A percentile compares a stretch with the other conserved stretches of the same genome.
phyloP scores from a whole-genome alignment of 2,888 invertebrate genomes.

The Melieria crassipennis region DNA sequence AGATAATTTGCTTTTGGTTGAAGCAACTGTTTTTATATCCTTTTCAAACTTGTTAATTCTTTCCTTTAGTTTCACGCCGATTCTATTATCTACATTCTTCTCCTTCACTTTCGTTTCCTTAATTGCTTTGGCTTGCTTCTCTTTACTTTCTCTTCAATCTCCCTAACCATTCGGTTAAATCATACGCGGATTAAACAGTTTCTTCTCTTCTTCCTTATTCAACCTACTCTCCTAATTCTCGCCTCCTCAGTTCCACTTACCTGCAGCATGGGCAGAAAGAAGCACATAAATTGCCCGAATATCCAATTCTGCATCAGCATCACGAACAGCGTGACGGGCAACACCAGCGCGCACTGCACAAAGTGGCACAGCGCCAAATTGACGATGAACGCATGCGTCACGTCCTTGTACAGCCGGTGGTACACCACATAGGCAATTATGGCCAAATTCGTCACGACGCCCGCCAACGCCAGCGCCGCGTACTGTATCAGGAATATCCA shows the following conservation, averaged over 20 bases:
- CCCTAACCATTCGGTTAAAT: too few relatives aligned
- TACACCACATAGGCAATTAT: constrained; percentile 70
- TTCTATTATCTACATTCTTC: too few relatives aligned
- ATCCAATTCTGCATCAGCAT: constrained; percentile 78
- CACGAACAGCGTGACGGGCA: constrained; percentile 75
- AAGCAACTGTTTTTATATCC: too few relatives aligned
- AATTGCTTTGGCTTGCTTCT: too few relatives aligned
- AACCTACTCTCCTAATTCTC: too few relatives aligned
- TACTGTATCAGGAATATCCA: constrained; percentile 74
- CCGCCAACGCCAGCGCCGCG: constrained; percentile 69
- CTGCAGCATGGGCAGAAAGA: constrained; percentile 78
- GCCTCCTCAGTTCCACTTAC: constrained; percentile 62
- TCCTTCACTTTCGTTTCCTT: too few relatives aligned
- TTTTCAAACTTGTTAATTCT: too few relatives aligned
- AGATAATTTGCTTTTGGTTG: too few relatives aligned
- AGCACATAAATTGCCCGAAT: constrained; percentile 77
- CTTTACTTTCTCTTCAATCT: too few relatives aligned
- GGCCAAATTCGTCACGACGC: constrained; percentile 70
- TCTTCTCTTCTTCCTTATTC: too few relatives aligned
- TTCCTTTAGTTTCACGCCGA: too few relatives aligned
- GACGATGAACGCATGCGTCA: constrained; percentile 73
- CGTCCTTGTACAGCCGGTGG: constrained; percentile 69
- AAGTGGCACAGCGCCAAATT: constrained; percentile 75
- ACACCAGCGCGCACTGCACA: constrained; percentile 73
- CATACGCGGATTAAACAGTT: too few relatives aligned